phyloP scores from a whole-genome alignment of 2,113 vertebrate species.

The Pampusana beccarii region DNA sequence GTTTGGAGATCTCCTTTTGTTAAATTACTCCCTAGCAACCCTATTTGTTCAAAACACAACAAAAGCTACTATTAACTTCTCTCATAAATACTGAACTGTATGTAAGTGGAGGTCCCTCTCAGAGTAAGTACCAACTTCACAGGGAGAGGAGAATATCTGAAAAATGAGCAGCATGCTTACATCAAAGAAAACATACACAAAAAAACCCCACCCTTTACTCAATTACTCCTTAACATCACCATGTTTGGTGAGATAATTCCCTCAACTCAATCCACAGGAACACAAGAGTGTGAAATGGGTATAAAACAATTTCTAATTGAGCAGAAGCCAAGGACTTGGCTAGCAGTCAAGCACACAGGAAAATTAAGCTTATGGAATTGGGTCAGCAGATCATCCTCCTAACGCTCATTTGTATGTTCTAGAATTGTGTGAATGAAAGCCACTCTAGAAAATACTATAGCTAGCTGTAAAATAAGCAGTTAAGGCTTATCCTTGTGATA shows the following conservation, averaged over 20 bases:
- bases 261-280: neutral
- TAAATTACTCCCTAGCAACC: conserved; percentile 28
- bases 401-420: neutral
- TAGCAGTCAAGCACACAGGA: neutral
- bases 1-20: neutral
- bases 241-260: neutral
- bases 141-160: neutral
- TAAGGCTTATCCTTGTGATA: neutral
- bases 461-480: neutral
- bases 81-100: neutral
- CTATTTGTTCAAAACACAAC: neutral
- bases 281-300: neutral
- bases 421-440: neutral
- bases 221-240: conserved; percentile 41
- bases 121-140: conserved; percentile 7
- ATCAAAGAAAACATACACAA: neutral
- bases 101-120: neutral
- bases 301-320: conserved; percentile 36
- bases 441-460: neutral
- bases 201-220: neutral
- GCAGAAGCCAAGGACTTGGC: conserved; percentile 37
- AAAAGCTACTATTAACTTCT: conserved; percentile 32
- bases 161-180: conserved; percentile 1
- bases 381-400: neutral
- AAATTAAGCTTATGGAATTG: conserved; percentile 24